phyloP scores from a whole-genome alignment of 2,797 vertebrate genomes.

The Myotis vivesi region DNA sequence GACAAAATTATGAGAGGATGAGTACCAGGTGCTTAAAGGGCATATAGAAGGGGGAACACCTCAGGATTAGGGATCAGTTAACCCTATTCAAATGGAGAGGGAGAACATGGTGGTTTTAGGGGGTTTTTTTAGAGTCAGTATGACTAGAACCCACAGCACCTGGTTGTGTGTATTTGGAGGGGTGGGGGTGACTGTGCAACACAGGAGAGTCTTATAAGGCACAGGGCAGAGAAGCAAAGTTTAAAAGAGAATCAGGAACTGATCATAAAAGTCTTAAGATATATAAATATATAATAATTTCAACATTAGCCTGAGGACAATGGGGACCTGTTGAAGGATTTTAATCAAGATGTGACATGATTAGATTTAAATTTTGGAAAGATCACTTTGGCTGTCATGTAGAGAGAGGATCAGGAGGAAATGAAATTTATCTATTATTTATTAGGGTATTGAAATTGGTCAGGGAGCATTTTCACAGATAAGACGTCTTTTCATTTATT shows the following conservation, averaged over 20 bases:
- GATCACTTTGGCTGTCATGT: neutral
- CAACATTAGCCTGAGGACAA: neutral
- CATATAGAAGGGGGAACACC: neutral
- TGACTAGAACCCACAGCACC: neutral
- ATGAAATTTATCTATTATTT: constrained; percentile 64
- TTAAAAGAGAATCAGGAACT: neutral
- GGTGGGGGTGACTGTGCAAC: fast-evolving
- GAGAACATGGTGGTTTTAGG: neutral
- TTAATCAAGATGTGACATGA: constrained; percentile 57
- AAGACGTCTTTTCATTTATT: constrained; percentile 7
- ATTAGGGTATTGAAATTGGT: constrained; percentile 56
- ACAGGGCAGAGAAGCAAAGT: neutral
- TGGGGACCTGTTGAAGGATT: constrained; percentile 29
- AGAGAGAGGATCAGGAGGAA: constrained; percentile 52
- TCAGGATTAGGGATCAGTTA: neutral
- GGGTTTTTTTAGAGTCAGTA: neutral
- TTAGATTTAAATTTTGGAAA: constrained; percentile 53
- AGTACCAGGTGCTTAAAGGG: neutral
- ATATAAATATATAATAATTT: constrained; percentile 33
- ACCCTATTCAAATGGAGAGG: neutral
- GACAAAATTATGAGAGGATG: neutral
- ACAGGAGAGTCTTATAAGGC: neutral
- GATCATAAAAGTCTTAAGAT: neutral
- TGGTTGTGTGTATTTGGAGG: neutral
- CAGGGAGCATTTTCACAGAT: constrained; percentile 46